Evolutionary conservation across 2,888 invertebrate species (phyloP).

Genomic region (Dolichopus griseipennis): DNA sequence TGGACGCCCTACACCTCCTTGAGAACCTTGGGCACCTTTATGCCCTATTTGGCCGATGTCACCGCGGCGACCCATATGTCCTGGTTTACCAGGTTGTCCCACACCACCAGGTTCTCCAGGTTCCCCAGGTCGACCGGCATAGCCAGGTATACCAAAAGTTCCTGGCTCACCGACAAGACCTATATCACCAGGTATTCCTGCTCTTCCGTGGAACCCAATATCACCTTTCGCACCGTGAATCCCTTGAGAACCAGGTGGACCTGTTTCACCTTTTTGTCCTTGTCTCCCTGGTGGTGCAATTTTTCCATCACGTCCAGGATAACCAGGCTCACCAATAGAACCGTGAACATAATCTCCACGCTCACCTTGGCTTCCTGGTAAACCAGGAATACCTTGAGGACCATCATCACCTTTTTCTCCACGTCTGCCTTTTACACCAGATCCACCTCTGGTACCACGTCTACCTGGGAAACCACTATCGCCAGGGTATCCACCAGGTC

Average conservation of each 20-base stretch:
- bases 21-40: conserved; percentile 33
- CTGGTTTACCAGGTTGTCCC: conserved; percentile 41
- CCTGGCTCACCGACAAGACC: conserved; percentile 48
- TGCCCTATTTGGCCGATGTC: conserved; percentile 31
- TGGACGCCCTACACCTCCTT: conserved; percentile 31
- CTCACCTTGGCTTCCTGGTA: conserved; percentile 47
- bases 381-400: conserved; percentile 49
- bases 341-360: conserved; percentile 43
- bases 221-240: conserved; percentile 43
- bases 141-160: conserved; percentile 50
- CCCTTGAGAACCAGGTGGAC: conserved; percentile 34
- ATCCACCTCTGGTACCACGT: conserved; percentile 43
- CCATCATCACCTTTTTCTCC: conserved; percentile 52
- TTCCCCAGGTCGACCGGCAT: conserved; percentile 48
- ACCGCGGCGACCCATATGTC: conserved; percentile 42
- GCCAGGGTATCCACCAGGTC: conserved; percentile 43
- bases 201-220: conserved; percentile 44
- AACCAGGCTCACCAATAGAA: conserved; percentile 31
- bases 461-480: conserved; percentile 47
- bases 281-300: conserved; percentile 37
- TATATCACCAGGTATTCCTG: conserved; percentile 42
- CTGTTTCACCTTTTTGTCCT: conserved; percentile 44
- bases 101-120: conserved; percentile 51
- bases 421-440: conserved; percentile 49
- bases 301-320: conserved; percentile 42